Percentiles rank a stretch among this genome's conserved stretches.
Conservation (phyloP, 2,888 invertebrate species). For the Cheilosia soror region DNA sequence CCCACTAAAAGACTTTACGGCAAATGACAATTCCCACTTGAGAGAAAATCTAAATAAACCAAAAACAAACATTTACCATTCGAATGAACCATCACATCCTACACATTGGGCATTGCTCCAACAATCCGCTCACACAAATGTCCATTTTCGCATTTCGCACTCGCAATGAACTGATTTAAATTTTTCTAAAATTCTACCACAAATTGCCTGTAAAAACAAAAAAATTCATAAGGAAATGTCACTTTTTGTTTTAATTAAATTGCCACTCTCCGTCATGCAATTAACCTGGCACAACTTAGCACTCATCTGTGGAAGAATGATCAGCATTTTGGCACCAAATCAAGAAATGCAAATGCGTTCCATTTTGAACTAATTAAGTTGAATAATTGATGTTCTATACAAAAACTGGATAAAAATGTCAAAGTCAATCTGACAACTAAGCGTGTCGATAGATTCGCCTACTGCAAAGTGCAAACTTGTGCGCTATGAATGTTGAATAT, state of each 20-base stretch:
- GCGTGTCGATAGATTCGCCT: background rate
- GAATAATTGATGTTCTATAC: background rate
- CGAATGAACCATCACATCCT: slow-evolving; percentile 16
- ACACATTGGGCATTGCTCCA: slow-evolving; percentile 14
- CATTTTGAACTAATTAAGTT: slow-evolving; percentile 12
- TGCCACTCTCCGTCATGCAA: slow-evolving; percentile 3
- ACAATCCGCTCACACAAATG: background rate
- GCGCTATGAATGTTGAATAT: background rate
- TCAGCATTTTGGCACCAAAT: slow-evolving; percentile 27
- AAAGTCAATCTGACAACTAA: background rate
- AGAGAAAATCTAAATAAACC: background rate
- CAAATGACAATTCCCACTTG: background rate
- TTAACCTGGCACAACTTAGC: slow-evolving; percentile 9
- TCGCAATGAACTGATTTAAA: background rate
- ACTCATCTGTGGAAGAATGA: slow-evolving; percentile 5
- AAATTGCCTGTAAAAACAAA: slow-evolving; percentile 9
- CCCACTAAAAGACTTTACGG: too few species aligned
- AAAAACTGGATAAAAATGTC: background rate
- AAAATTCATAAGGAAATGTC: slow-evolving; percentile 13
- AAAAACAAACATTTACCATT: background rate
- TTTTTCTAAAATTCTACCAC: slow-evolving; percentile 25
- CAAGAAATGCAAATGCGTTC: background rate
- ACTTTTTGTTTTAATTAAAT: background rate
- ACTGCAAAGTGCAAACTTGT: background rate
- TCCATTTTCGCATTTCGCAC: slow-evolving; percentile 23